phyloP scores from a whole-genome alignment of 2,888 invertebrate species.

The Apantesis nais region DNA sequence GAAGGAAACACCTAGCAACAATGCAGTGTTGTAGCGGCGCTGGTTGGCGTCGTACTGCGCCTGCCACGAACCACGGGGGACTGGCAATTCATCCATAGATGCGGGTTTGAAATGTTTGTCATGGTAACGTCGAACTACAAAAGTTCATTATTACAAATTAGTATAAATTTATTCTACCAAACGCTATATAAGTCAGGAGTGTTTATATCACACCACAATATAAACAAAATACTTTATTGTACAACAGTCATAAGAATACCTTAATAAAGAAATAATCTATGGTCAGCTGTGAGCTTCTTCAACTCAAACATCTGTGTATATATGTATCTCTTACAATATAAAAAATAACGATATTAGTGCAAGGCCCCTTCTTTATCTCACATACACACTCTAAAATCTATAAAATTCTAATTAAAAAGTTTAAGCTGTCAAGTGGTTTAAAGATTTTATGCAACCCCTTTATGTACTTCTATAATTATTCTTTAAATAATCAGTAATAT shows the following conservation, averaged over 20 bases:
- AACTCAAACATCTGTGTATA: too few relatives aligned
- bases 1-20: conserved; percentile 86
- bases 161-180: background rate
- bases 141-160: background rate
- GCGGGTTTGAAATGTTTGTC: conserved; percentile 72
- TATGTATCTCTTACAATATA: too few relatives aligned
- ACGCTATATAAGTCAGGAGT: too few relatives aligned
- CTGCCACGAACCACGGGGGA: conserved; percentile 92
- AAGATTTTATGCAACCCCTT: background rate
- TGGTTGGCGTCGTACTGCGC: conserved; percentile 88
- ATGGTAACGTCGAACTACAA: conserved; percentile 71
- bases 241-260: too few relatives aligned
- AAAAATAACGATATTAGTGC: too few relatives aligned
- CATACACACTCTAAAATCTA: too few relatives aligned
- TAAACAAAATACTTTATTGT: too few relatives aligned
- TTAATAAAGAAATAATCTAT: too few relatives aligned
- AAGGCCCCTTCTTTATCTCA: too few relatives aligned
- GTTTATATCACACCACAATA: too few relatives aligned
- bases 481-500: background rate
- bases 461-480: background rate
- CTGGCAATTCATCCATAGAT: conserved; percentile 91
- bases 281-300: too few relatives aligned
- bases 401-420: too few relatives aligned
- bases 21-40: conserved; percentile 88
- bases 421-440: background rate